A percentile compares a stretch with the other conserved stretches of the same genome.
Evolutionary conservation across 2,797 vertebrate species (phyloP).

Genomic region (Schizothorax lantsangensis): DNA sequence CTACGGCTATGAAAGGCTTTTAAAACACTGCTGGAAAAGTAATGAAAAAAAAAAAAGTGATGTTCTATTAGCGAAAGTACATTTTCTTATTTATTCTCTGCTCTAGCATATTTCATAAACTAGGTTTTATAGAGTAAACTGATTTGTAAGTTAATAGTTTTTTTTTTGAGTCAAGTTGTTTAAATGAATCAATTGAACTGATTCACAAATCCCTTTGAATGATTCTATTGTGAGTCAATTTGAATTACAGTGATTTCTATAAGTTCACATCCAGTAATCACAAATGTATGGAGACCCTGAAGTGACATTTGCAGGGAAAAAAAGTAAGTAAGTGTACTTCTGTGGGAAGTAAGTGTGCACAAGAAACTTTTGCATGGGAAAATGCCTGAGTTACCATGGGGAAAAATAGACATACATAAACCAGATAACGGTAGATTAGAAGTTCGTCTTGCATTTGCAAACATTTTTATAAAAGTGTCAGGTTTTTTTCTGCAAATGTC

Average conservation of each 20-base stretch:
- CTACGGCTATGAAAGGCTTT: neutral
- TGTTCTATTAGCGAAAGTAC: neutral
- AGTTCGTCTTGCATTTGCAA: neutral
- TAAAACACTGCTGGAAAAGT: neutral
- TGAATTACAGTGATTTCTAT: neutral
- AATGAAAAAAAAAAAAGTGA: neutral
- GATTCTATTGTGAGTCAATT: neutral
- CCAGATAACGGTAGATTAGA: neutral
- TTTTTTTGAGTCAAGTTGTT: neutral
- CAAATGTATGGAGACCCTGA: neutral
- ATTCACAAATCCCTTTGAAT: neutral
- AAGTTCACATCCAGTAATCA: neutral
- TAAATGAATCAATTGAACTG: neutral
- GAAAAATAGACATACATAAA: neutral
- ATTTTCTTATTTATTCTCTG: neutral
- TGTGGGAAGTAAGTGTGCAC: neutral
- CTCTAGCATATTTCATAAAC: neutral
- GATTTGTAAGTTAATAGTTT: neutral
- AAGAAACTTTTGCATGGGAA: neutral
- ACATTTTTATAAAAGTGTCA: constrained; percentile 4
- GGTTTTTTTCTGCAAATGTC: neutral
- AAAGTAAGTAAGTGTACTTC: neutral
- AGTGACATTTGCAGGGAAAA: neutral
- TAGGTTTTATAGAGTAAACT: neutral
- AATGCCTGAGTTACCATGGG: neutral